phyloP scores from a whole-genome alignment of 1,140 invertebrate genomes.

The Drosophila kanapiae region DNA sequence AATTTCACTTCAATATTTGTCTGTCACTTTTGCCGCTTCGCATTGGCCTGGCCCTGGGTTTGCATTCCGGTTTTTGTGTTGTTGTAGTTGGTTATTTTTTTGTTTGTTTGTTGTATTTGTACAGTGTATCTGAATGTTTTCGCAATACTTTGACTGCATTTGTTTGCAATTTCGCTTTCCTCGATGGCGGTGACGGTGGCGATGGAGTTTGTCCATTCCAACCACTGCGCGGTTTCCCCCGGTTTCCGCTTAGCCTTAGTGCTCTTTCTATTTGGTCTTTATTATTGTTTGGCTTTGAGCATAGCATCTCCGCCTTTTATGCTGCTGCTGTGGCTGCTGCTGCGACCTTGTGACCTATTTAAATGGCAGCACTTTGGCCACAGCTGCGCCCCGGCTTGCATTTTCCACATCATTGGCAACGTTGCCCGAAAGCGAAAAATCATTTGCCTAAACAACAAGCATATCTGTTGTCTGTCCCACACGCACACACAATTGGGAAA shows the following conservation, averaged over 20 bases:
- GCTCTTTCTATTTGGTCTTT: conserved; percentile 47
- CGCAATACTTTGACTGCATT: conserved; percentile 59
- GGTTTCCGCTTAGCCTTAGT: conserved; percentile 39
- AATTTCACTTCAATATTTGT: conserved; percentile 43
- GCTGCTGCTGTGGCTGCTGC: conserved; percentile 2
- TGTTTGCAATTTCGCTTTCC: conserved; percentile 43
- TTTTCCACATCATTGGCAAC: conserved; percentile 41
- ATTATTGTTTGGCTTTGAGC: conserved; percentile 60
- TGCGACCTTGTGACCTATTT: conserved; percentile 50
- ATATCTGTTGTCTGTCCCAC: conserved; percentile 45
- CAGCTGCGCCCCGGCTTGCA: conserved; percentile 40
- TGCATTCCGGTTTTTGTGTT: conserved; percentile 18
- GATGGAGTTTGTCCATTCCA: conserved; percentile 11
- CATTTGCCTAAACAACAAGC: conserved; percentile 66
- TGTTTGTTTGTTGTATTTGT: conserved; percentile 13
- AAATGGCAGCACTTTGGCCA: conserved; percentile 27
- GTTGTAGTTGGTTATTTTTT: conserved; percentile 25
- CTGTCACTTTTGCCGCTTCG: conserved; percentile 41
- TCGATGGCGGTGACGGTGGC: conserved; percentile 2
- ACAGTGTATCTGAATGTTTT: conserved; percentile 29
- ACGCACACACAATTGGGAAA: conserved; percentile 37
- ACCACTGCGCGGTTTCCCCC: conserved; percentile 30
- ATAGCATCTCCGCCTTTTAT: conserved; percentile 11
- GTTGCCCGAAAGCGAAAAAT: conserved; percentile 38
- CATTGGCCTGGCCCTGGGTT: conserved; percentile 36